Base-by-base conservation (phyloP, 2,888 invertebrate genomes). In the Anodontia alba region DNA sequence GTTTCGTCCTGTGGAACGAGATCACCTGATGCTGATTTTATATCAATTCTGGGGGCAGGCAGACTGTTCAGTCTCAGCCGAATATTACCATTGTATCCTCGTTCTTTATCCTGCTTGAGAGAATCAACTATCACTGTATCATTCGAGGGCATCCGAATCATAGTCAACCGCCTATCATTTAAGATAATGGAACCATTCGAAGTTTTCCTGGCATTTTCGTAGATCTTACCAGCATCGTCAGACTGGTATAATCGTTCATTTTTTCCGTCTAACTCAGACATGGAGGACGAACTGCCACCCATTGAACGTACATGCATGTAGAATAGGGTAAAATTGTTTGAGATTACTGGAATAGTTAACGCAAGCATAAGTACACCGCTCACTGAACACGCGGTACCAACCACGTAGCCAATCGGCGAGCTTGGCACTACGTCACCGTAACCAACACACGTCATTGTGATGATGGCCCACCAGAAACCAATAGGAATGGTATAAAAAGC, bases 381-480 rank as follows among this genome's bases (percentile, higher is more conserved):
- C 7, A 93, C 88, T 33, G 92, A 90, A 76, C 93, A 93, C 26
- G 89, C 87, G 3, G 89, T 90, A 10, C 93, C 93, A 29, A 93
- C 91, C 46, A 93, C 79, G 80, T 90, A 90, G 3, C 93, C 93
- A 36, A 91, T 75, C 7, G 91, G 83, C 3, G 91, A 88, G 31
- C 80, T 87, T 0, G 93, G 93, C 67, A 86, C 87, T n/a, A 93
- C 90, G 78, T 93, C 93, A 3, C 93, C 93, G 73, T 93, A 93
- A 12, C 93, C 93, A 12, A 93, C 93, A 0, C 93, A 93, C 33
- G 93, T 93, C 92, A 93, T 93, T 79, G 93, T 93, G 83, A 93
- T 92, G 69, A 94, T 93, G 3, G 94, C 94, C 94, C 94, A 95
- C 95, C 95, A 95, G 83, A 94, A 92, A 12, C 94, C 94, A 42